These are phyloP conservation scores for Oncorhynchus gorbuscha DNA, from an alignment of 2,113 vertebrate species.

Conservation along the genomic window DNA sequence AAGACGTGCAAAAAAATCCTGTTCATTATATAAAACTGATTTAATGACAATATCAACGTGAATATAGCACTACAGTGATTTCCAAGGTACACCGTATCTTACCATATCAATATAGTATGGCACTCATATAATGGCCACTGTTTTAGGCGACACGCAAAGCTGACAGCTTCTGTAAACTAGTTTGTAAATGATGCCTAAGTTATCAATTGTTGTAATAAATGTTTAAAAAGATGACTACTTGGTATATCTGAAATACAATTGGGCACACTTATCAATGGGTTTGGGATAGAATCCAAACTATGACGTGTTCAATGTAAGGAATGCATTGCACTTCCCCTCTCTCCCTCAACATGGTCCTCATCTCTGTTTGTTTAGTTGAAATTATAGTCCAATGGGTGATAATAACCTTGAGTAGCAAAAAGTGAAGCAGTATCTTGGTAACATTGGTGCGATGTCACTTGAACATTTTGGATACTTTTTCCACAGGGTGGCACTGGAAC, in stretches of 20 bases:
- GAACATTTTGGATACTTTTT: constrained; percentile 62
- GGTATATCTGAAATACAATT: constrained; percentile 62
- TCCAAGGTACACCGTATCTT: constrained; percentile 82
- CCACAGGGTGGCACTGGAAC: constrained; percentile 70
- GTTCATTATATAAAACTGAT: constrained; percentile 83
- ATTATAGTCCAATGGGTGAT: constrained; percentile 49
- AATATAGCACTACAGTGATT: constrained; percentile 84
- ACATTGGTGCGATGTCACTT: constrained; percentile 19
- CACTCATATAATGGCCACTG: constrained; percentile 81
- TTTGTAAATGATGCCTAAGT: constrained; percentile 66
- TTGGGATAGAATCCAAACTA: constrained; percentile 7
- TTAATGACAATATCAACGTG: constrained; percentile 84
- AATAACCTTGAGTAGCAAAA: constrained; percentile 46
- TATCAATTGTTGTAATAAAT: constrained; percentile 66
- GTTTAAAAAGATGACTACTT: constrained; percentile 63
- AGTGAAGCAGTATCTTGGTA: constrained; percentile 66
- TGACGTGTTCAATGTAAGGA: constrained; percentile 65
- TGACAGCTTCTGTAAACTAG: constrained; percentile 78
- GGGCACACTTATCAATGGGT: constrained; percentile 60
- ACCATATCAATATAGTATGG: constrained; percentile 83
- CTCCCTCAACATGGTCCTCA: constrained; percentile 57
- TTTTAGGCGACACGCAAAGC: constrained; percentile 81
- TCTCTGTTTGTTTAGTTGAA: constrained; percentile 52
- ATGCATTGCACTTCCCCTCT: constrained; percentile 79
- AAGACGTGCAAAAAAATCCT: constrained; percentile 36